Percentiles rank a stretch among this genome's conserved stretches.
These are phyloP conservation scores for Ovis canadensis DNA, from an alignment of 2,113 vertebrate genomes.

Conservation along the genomic window DNA sequence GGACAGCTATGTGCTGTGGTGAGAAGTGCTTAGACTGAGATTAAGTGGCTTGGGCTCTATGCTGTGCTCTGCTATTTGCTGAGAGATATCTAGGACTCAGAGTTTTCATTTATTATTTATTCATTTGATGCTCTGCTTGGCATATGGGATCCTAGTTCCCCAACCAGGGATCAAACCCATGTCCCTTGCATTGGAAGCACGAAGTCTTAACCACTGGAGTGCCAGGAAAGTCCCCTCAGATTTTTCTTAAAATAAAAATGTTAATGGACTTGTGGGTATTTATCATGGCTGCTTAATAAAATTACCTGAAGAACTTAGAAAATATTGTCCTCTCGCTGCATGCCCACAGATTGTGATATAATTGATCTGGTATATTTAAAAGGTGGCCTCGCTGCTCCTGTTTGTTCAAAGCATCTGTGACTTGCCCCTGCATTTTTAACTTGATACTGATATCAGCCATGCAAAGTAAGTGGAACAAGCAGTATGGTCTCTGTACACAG, in stretches of 20 bases:
- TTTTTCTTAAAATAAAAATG: background rate
- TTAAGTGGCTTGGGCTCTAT: background rate
- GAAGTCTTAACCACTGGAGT: background rate
- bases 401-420: background rate
- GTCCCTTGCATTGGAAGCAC: background rate
- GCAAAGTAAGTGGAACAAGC: rapidly evolving
- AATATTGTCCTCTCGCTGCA: background rate
- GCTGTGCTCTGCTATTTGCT: background rate
- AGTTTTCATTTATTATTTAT: background rate
- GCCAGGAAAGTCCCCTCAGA: background rate
- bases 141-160: background rate
- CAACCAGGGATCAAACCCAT: background rate
- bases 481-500: too few relatives aligned
- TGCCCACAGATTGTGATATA: background rate
- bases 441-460: background rate
- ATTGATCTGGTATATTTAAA: background rate
- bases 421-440: background rate
- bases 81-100: background rate
- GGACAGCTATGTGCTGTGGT: background rate
- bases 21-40: background rate
- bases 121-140: background rate
- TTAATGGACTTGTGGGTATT: background rate
- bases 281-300: background rate
- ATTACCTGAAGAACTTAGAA: background rate
- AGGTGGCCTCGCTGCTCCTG: background rate